Evolutionary conservation across 2,797 vertebrate genomes (phyloP).

Genomic region (Parotocinclus haroldoi): DNA sequence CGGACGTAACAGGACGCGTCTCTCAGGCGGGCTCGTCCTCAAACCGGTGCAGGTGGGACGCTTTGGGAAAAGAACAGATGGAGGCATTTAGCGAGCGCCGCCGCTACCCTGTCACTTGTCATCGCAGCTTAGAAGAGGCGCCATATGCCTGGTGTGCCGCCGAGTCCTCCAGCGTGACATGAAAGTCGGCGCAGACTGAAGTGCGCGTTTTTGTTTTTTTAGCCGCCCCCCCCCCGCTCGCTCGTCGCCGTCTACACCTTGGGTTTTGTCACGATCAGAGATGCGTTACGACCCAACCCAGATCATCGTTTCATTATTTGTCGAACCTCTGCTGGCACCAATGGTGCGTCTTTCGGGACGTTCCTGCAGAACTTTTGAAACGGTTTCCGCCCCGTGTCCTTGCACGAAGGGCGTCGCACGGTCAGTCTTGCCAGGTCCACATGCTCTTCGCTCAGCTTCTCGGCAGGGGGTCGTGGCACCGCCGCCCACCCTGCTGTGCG

Average conservation of each 20-base stretch:
- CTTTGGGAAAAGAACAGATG: constrained; percentile 84
- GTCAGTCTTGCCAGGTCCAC: constrained; percentile 58
- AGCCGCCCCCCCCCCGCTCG: no score
- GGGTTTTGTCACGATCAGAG: constrained; percentile 61
- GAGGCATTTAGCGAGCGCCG: constrained; percentile 82
- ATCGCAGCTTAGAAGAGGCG: constrained; percentile 72
- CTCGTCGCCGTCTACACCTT: no score
- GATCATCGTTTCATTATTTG: no score
- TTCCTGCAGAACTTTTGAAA: no score
- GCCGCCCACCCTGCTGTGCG: constrained; percentile 66
- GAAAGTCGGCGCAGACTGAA: constrained; percentile 56
- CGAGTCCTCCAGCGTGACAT: constrained; percentile 70
- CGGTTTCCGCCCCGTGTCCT: constrained; percentile 54
- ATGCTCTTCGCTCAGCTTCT: constrained; percentile 69
- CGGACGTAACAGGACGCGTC: constrained; percentile 74
- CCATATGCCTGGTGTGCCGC: constrained; percentile 76
- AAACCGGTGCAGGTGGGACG: constrained; percentile 80
- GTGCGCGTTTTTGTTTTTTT: constrained; percentile 1
- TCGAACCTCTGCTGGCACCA: no score
- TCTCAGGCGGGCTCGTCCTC: constrained; percentile 81
- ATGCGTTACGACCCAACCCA: constrained; percentile 60
- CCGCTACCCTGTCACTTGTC: constrained; percentile 84
- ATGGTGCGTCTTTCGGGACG: no score
- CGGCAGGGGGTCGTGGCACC: constrained; percentile 71
- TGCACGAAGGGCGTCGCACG: constrained; percentile 61